Evolutionary conservation across 2,888 invertebrate species (phyloP), one percentile per base, ranked within the genome.

Genomic region (Cerastis rubricosa): DNA sequence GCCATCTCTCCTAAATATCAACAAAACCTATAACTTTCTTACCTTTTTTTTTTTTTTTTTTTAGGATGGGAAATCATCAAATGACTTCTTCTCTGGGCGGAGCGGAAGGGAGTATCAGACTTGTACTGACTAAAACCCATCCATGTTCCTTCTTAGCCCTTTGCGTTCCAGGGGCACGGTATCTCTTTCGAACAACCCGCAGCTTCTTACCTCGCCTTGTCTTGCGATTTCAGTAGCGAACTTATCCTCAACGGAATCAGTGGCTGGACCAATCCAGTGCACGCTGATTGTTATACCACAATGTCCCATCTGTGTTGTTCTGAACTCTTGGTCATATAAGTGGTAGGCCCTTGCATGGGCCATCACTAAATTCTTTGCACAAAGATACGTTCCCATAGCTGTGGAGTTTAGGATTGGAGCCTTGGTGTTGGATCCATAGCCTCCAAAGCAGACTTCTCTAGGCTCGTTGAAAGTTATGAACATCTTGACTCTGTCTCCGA

Each of bases 391-490:
- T 12, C 40, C 63, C 40, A 64, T 12, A 40, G 9, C 63, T 1
- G 63, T 12, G 0, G 40, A 8, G 1, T n/a, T 40, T 4, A 59
- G 9, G 9, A 11, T 7, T 29, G 59, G 59, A 59, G 59, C 59
- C 17, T 59, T 59, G 8, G 8, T 35, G 3, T 1, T 35, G 35
- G 35, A 35, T 35, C 9, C 59, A 29, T 29, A 7, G 17, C 59
- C 59, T 59, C 29, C 22, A 3, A 22, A 22, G 64, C 94, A 95
- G 45, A 93, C 90, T 71, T 94, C 91, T 75, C 89, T 92, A 0
- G 97, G 97, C 83, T 97, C 97, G 85, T 97, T 97, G 74, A 97
- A 95, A 0, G 97, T 97, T 7, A 97, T 95, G 97, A 97, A 97
- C 22, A 91, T 89, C 82, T 97, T 96, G 0, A 96, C 97, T 68